Conservation (phyloP, 2,888 invertebrate species). For the Cataglyphis albicans region DNA sequence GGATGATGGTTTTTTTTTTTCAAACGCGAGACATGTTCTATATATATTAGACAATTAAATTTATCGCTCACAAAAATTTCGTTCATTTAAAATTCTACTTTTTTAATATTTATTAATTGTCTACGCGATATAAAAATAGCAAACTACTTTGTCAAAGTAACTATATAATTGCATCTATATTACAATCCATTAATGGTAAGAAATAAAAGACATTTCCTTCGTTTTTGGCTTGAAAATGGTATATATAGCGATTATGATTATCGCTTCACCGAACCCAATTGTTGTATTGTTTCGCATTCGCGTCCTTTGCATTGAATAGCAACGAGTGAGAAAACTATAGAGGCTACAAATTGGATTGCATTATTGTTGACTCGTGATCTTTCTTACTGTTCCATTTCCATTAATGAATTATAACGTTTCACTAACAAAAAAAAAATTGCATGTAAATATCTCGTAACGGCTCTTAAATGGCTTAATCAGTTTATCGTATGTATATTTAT, state of each 20-base stretch:
- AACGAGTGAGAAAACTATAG: slow-evolving; percentile 29
- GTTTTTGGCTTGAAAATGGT: slow-evolving; percentile 50
- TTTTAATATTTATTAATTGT: slow-evolving; percentile 28
- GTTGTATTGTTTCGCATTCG: slow-evolving; percentile 15
- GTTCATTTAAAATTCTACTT: neutral
- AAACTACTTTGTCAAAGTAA: slow-evolving; percentile 2
- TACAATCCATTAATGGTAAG: slow-evolving; percentile 21
- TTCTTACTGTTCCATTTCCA: slow-evolving; percentile 1
- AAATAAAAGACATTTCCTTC: slow-evolving; percentile 39
- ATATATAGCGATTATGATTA: slow-evolving; percentile 44
- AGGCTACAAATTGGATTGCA: slow-evolving; percentile 18
- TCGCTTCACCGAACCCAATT: slow-evolving; percentile 43
- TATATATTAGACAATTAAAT: neutral
- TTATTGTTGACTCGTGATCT: slow-evolving; percentile 36
- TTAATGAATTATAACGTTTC: slow-evolving; percentile 22
- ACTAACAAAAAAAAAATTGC: slow-evolving; percentile 24
- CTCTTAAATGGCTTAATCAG: slow-evolving; percentile 22
- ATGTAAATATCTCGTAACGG: slow-evolving; percentile 10
- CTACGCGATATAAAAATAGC: neutral
- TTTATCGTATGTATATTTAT: neutral
- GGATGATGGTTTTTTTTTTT: slow-evolving; percentile 11
- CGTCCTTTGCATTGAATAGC: slow-evolving; percentile 42
- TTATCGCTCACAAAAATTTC: neutral
- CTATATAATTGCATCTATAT: slow-evolving; percentile 1
- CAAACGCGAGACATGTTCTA: slow-evolving; percentile 3